These are phyloP conservation scores for Petroica traversi DNA, from an alignment of 2,113 vertebrate species.

Conservation along the genomic window DNA sequence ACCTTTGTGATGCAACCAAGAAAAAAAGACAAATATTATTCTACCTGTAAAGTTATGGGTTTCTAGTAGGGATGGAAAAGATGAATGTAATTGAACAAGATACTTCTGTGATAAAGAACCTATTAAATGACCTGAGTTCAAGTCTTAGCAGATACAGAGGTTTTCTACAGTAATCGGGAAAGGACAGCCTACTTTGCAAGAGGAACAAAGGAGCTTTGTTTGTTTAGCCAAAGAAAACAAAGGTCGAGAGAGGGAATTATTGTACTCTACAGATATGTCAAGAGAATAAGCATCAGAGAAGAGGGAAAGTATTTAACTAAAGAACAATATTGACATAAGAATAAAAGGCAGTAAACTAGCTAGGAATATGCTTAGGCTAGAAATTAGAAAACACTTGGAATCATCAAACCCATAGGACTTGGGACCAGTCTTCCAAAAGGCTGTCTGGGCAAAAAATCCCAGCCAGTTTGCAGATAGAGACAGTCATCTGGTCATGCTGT, in stretches of 20 bases:
- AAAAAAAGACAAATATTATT: neutral
- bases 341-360: conserved; percentile 6
- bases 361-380: neutral
- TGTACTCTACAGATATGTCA: conserved; percentile 1
- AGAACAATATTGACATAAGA: conserved; percentile 30
- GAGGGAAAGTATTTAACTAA: conserved; percentile 16
- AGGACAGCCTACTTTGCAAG: neutral
- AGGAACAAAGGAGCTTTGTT: neutral
- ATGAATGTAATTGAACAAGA: neutral
- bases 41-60: neutral
- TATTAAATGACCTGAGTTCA: neutral
- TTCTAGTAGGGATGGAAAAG: neutral
- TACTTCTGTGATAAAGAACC: neutral
- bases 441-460: neutral
- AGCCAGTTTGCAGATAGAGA: neutral
- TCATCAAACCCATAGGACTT: neutral
- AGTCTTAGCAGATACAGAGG: neutral
- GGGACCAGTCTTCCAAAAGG: neutral
- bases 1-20: neutral
- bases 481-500: neutral
- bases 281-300: conserved; percentile 30
- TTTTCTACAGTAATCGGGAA: neutral
- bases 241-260: conserved; percentile 27
- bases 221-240: conserved; percentile 47
- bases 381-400: neutral